Base-by-base conservation (phyloP, 2,888 invertebrate species). In the Crematogaster levior region DNA sequence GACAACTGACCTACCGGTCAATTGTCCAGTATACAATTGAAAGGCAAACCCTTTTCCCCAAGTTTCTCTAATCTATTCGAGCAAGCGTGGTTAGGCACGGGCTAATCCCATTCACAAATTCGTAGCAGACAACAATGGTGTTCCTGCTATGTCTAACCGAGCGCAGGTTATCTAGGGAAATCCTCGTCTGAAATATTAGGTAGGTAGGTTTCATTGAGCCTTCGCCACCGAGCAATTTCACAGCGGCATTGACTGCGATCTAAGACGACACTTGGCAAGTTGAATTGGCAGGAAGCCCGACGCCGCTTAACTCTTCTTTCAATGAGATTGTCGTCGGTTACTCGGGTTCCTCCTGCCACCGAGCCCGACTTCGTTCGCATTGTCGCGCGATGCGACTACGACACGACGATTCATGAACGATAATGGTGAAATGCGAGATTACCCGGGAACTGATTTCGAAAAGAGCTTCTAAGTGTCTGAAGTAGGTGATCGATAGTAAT, bases 201-300 rank as follows among this genome's bases (percentile, higher is more conserved):
- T n/a, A n/a, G 79, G 84, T 63, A 80, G 84, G 82, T 82, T 86
- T 92, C 92, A 92, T 91, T 90, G 88, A 91, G 85, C 43, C 81
- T 58, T 58, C 48, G 86, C 79, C 82, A 85, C 73, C 77, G 82
- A 85, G 90, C 90, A 88, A 88, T 89, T 90, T 87, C 85, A 86
- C 85, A 82, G 88, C 90, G 84, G 88, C 90, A 89, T 91, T 90
- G 88, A 90, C 88, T 88, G 85, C 83, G 85, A 48, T 70, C 83
- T 85, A 86, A 88, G 86, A 84, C 88, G 91, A 92, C 91, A 92
- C 91, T 92, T 91, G 90, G 90, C 89, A 84, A 83, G 84, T 79
- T 92, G 92, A 93, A 93, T 93, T 93, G 93, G 91, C 93, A 93
- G 93, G 93, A 93, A 92, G 91, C 92, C 91, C 91, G 90, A 70